Base-by-base conservation (phyloP, 2,113 vertebrate genomes). In the Vanacampus margaritifer region DNA sequence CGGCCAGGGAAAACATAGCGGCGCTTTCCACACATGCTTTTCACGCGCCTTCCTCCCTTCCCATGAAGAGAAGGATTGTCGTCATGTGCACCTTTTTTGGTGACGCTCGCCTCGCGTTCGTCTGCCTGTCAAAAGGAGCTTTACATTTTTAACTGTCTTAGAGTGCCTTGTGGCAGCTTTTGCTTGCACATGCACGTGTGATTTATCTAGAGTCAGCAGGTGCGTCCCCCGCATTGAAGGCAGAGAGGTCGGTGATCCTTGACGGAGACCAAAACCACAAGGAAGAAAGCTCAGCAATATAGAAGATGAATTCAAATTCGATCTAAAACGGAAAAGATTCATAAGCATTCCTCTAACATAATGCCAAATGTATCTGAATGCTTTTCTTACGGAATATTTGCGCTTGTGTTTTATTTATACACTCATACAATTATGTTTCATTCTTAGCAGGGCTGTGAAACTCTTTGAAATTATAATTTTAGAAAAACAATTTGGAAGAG, bases 131-230 rank as follows among this genome's bases (percentile, higher is more conserved):
- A 62, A 72, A 51, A 76, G 67, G 41, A 70, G 81, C 76, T 84
- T 81, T 85, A 70, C 68, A 78, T 81, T 73, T 78, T 65, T 77
- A 73, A 74, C 64, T 58, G 68, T 67, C 69, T 79, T 73, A 78
- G 36, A 50, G 65, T 46, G 37, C 66, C 26, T 51, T 58, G 65
- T 68, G 63, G 48, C 66, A 51, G 57, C 45, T 5, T 62, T 62
- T 43, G 23, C 13, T 39, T 75, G 62, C 23, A 43, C 28, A 5
- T 67, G 14, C 72, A 51, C 65, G 46, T 67, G 8, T 50, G 32
- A 75, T 79, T 86, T 82, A 86, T 86, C 74, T 83, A 8, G 56
- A 70, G 41, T 72, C 74, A 71, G 67, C 74, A 83, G 80, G 74
- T 76, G 43, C 16, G 43, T 45, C 16, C 3, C 32, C 28, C 46